Evolutionary conservation across 1,140 invertebrate genomes (phyloP), one percentile per base, ranked within the genome.

Genomic region (Acromyrmex heyeri): DNA sequence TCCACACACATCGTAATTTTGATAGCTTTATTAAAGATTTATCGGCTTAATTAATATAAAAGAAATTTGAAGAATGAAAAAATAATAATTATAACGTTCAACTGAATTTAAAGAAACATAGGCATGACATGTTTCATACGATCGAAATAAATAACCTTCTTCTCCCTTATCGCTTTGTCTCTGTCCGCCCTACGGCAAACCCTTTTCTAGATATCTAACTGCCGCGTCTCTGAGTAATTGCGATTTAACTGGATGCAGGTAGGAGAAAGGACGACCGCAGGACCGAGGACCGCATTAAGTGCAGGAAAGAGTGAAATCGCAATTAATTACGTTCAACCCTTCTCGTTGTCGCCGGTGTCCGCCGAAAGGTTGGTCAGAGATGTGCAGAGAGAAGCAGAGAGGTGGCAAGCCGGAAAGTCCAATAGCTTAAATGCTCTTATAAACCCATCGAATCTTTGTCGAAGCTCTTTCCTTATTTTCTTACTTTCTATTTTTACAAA

Each of bases 251-350:
- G 90, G 88, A 92, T 86, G 87, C 90, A 88, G 87, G 88, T 87
- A 87, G 91, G 75, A 69, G 79, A 87, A 86, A 85, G 88, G 78
- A 75, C 85, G 76, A 92, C 91, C 91, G 70, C 91, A 89, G 79
- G 59, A 87, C 79, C 86, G 88, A 91, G 88, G 85, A 78, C 81
- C 88, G 88, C 86, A 92, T 92, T 90, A 93, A 93, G 89, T 91
- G 90, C 89, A 92, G 87, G 88, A 93, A 93, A 91, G 92, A 93
- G 92, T 92, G 91, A 93, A 93, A 93, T 93, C 91, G 91, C 90
- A 93, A 93, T 93, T 93, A 93, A 93, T 93, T 93, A 92, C 92
- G 87, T 75, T 89, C 86, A 76, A 75, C 83, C 85, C 82, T 91
- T 90, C 75, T 86, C 88, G 53, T 69, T 62, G 83, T 91, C 76